Base-by-base conservation (phyloP, 2,888 invertebrate species). In the Microchrysa polita region DNA sequence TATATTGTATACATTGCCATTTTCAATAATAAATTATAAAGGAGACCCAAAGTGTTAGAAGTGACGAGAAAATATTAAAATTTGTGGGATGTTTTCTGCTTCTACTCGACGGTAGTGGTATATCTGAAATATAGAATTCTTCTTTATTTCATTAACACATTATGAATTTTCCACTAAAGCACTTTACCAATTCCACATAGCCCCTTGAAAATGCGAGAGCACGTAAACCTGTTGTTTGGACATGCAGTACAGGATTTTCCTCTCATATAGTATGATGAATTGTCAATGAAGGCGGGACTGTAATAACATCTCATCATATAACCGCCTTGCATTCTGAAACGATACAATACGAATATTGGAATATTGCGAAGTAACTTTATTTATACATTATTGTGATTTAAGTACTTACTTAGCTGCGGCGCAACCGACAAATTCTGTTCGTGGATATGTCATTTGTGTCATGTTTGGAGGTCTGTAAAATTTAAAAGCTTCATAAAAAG, bases 101-200 rank as follows among this genome's bases (percentile, higher is more conserved):
- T 2, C 7, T 34, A 34, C 27, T 5, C 7, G 27, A 34, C 7
- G 27, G 27, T 34, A 34, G 7, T 34, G 27, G 27, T 7, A 34
- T 34, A 34, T 34, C 27, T 34, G 7, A 34, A 34, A 34, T 34
- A 34, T 34, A 34, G 7, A 7, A 34, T 34, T 34, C 7, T 34
- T 2, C 27, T n/a, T n/a, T 34, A 34, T 34, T 34, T 34, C 7
- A 34, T 34, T 7, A 7, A 34, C 7, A 5, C 27, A 7, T 44
- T 44, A 52, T 52, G 5, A 16, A 52, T 16, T 52, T 18, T 52
- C 16, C 10, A 16, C n/a, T 1, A 10, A 55, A 55, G n/a, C 4
- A 7, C 4, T 73, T 61, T 74, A 79, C 78, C 77, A 79, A 82
- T 71, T 80, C 81, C 79, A 76, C 85, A 76, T 77, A 82, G 75